phyloP scores from a whole-genome alignment of 1,140 invertebrate genomes.

The Drosophila athabasca region DNA sequence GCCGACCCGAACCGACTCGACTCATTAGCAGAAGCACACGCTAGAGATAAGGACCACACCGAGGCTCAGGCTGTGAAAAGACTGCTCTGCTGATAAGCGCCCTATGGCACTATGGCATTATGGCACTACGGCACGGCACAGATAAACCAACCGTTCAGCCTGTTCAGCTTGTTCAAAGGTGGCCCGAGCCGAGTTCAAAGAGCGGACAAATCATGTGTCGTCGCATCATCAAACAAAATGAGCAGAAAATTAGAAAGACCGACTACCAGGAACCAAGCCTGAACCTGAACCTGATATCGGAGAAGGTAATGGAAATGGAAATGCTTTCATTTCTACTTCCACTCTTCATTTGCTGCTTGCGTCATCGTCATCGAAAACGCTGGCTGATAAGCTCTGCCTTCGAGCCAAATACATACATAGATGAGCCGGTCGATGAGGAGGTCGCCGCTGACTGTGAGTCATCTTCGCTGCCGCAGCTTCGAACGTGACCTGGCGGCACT shows the following conservation, averaged over 20 bases:
- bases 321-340: conserved; percentile 4
- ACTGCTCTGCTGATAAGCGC: conserved; percentile 8
- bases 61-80: conserved; percentile 1
- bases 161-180: too few species aligned
- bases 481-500: conserved; percentile 64
- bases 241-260: conserved; percentile 64
- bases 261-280: conserved; percentile 43
- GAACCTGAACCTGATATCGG: conserved; percentile 25
- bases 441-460: conserved; percentile 41
- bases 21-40: conserved; percentile 55
- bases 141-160: conserved; percentile 4
- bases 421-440: conserved; percentile 37
- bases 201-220: conserved; percentile 57
- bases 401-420: background rate
- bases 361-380: conserved; percentile 73
- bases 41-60: conserved; percentile 69
- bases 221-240: conserved; percentile 70
- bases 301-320: conserved; percentile 1
- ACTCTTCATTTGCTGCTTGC: conserved; percentile 53
- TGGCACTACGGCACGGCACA: conserved; percentile 24
- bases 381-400: conserved; percentile 16
- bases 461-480: conserved; percentile 32
- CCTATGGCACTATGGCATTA: conserved; percentile 4
- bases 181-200: conserved; percentile 44
- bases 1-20: background rate